Evolutionary conservation across 1,140 invertebrate genomes (phyloP), one percentile per base, ranked within the genome.

Genomic region (Saccostrea glomerata): DNA sequence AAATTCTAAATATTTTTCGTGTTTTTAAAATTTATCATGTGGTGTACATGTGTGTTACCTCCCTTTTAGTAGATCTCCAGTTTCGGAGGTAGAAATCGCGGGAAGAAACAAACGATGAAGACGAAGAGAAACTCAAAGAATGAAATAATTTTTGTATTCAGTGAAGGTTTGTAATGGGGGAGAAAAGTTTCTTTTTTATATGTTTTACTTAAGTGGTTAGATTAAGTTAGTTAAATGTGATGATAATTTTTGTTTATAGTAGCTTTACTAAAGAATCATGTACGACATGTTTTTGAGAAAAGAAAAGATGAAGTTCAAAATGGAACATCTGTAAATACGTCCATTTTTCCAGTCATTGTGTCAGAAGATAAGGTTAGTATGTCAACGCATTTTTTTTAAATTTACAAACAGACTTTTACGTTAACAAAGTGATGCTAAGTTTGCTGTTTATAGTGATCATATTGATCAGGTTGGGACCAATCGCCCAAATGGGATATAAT

Each of bases 31-130:
- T n/a, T n/a, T n/a, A n/a, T n/a, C n/a, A n/a, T n/a, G n/a, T n/a
- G n/a, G 40, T 47, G 6, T 47, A 47, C 40, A 47, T 6, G 2
- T 47, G 40, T 47, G 40, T 73, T 73, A 73, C 15, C 15, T 25
- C 23, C 70, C 70, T 73, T 73, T 25, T 20, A 30, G 1, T 2
- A 73, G 11, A 9, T 73, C 70, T 73, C 36, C 30, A 73, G 2
- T 30, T 25, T 11, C 25, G 23, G 23, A 73, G 70, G 23, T 73
- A 73, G 25, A 30, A 73, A 25, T 23, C 70, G 70, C 70, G 70
- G 70, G 70, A 73, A 73, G 70, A 73, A 73, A 30, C 23, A 73
- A 73, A 73, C 15, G 13, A 25, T 30, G 70, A 73, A 73, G 13
- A 23, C 7, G 5, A 15, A 5, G 15, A 15, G 4, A 15, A 60